These are phyloP conservation scores for Pardalotus punctatus DNA, from an alignment of 2,113 vertebrate species.

Conservation along the genomic window DNA sequence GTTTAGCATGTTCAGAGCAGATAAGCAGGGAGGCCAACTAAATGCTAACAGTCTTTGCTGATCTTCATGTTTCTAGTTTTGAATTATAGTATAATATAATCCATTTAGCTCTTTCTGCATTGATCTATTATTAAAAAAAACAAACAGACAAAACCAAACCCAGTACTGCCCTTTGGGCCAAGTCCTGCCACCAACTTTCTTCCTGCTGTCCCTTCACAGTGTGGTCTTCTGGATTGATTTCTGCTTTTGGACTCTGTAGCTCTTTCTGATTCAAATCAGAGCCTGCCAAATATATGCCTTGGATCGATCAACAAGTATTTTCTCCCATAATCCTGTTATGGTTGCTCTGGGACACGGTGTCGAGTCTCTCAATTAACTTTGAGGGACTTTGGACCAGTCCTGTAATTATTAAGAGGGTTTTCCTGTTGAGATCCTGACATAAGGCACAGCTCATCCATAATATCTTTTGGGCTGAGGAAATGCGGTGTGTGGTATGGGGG, in stretches of 20 bases:
- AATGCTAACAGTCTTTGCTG: background rate
- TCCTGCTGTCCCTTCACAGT: background rate
- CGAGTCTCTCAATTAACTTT: background rate
- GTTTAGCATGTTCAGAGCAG: background rate
- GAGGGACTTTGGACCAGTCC: background rate
- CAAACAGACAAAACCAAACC: background rate
- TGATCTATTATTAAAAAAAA: background rate
- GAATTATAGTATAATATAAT: background rate
- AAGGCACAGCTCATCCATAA: background rate
- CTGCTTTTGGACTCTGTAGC: background rate
- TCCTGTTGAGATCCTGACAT: background rate
- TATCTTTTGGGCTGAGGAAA: background rate
- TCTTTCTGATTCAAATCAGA: background rate
- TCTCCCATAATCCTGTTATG: background rate
- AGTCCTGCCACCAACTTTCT: background rate
- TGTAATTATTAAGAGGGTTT: background rate
- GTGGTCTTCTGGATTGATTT: background rate
- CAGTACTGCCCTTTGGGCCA: background rate
- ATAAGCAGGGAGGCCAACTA: background rate
- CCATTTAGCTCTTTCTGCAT: background rate
- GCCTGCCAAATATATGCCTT: background rate
- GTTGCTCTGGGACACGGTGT: background rate
- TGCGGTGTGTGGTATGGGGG: background rate
- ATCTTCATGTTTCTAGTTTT: background rate
- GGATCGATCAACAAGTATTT: background rate